A percentile compares a stretch with the other conserved stretches of the same genome.
These are phyloP conservation scores for Styela plicata DNA, from an alignment of 23 tunicate genomes.

Conservation along the genomic window DNA sequence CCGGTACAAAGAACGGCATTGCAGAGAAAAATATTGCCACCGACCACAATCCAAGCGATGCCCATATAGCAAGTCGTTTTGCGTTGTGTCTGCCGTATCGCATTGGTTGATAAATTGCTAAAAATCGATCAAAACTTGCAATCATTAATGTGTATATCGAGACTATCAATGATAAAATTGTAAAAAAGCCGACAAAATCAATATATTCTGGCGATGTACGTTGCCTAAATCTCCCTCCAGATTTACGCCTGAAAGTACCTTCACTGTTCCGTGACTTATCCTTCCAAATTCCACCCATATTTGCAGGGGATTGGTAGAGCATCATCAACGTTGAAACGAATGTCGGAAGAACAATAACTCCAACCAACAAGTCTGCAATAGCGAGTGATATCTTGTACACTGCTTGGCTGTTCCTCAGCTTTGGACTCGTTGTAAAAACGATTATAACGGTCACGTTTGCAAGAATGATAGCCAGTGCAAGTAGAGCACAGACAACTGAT, in stretches of 20 bases:
- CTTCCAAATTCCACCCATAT: not conserved
- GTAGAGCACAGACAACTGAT: not conserved
- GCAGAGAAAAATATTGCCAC: conserved; percentile 39
- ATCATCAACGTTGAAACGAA: not conserved
- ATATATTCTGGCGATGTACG: conserved; percentile 28
- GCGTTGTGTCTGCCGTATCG: conserved; percentile 55
- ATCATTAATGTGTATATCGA: conserved; percentile 62
- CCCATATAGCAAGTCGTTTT: conserved; percentile 39
- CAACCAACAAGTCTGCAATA: conserved; percentile 13
- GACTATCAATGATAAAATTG: conserved; percentile 50
- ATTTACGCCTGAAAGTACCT: conserved; percentile 4
- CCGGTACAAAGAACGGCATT: conserved; percentile 50
- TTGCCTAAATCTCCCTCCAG: conserved; percentile 9
- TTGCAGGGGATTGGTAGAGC: not conserved
- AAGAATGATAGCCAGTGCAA: not conserved
- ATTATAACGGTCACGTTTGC: conserved; percentile 20
- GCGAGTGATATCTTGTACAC: conserved; percentile 17
- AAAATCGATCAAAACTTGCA: conserved; percentile 65
- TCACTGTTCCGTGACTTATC: not conserved
- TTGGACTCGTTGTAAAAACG: conserved; percentile 16
- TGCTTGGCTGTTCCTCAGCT: conserved; percentile 22
- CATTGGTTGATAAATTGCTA: conserved; percentile 50
- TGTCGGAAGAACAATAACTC: conserved; percentile 1
- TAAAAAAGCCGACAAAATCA: conserved; percentile 60
- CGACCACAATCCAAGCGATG: conserved; percentile 35